phyloP scores from a whole-genome alignment of 2,113 vertebrate genomes.

The Pedionomus torquatus region DNA sequence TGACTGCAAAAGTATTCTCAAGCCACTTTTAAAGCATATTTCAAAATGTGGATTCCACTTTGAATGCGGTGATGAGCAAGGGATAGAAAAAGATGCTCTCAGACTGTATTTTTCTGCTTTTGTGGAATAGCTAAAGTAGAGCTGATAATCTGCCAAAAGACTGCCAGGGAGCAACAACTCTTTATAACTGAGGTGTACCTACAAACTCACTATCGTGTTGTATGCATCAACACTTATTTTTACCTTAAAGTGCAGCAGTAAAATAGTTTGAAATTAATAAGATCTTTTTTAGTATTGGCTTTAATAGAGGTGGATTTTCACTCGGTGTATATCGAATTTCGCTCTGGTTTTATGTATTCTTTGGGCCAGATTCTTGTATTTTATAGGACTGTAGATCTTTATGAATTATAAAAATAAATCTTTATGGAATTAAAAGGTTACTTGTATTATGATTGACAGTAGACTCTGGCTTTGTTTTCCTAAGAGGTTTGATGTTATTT shows the following conservation, averaged over 20 bases:
- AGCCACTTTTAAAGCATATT: neutral
- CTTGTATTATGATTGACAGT: neutral
- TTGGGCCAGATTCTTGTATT: neutral
- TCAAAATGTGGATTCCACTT: neutral
- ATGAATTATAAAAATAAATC: too few relatives aligned
- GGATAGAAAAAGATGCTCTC: neutral
- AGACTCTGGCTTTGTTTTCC: neutral
- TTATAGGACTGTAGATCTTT: neutral
- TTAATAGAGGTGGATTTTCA: neutral
- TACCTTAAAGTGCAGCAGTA: neutral
- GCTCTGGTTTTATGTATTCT: neutral
- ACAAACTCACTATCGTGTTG: rapidly evolving
- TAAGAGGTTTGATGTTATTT: neutral
- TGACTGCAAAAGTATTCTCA: neutral
- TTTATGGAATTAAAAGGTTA: neutral
- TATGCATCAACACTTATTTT: neutral
- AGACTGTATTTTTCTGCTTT: neutral
- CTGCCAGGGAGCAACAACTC: neutral
- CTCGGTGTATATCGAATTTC: neutral
- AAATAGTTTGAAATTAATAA: neutral
- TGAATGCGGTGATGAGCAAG: neutral
- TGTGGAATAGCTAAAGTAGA: neutral
- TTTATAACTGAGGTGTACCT: neutral
- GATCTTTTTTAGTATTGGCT: neutral
- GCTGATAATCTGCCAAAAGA: neutral